These are phyloP conservation scores for Epinephelus moara DNA, from an alignment of 2,113 vertebrate species.

Conservation along the genomic window DNA sequence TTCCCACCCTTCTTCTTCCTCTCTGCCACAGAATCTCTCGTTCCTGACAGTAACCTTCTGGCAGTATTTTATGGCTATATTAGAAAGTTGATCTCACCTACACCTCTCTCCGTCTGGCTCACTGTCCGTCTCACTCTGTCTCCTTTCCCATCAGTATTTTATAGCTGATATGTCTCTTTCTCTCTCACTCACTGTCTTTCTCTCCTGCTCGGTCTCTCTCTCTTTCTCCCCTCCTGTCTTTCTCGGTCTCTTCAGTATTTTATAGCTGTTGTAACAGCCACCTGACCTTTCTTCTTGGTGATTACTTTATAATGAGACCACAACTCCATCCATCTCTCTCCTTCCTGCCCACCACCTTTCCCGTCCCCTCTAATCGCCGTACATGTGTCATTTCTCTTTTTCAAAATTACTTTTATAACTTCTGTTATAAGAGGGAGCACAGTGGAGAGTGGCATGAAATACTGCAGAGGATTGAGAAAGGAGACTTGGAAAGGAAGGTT, in stretches of 20 bases:
- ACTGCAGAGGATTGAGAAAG: neutral
- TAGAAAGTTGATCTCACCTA: slow-evolving; percentile 51
- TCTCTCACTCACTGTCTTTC: neutral
- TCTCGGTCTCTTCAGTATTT: slow-evolving; percentile 52
- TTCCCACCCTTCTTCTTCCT: neutral
- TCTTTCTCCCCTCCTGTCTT: slow-evolving; percentile 8
- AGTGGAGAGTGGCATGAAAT: neutral
- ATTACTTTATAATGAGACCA: slow-evolving; percentile 80
- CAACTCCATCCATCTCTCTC: slow-evolving; percentile 51
- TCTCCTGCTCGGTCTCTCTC: slow-evolving; percentile 4
- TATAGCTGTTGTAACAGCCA: slow-evolving; percentile 75
- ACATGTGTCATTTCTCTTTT: slow-evolving; percentile 50
- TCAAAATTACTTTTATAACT: slow-evolving; percentile 35
- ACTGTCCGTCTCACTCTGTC: slow-evolving; percentile 34
- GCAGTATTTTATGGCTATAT: slow-evolving; percentile 57
- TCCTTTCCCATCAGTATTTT: slow-evolving; percentile 30
- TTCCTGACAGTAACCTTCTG: slow-evolving; percentile 51
- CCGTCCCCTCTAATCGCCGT: slow-evolving; percentile 14
- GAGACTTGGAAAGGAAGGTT: neutral
- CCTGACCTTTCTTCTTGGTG: slow-evolving; percentile 77
- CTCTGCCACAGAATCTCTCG: slow-evolving; percentile 7
- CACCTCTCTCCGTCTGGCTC: slow-evolving; percentile 26
- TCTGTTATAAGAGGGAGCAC: slow-evolving; percentile 4
- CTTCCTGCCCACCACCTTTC: slow-evolving; percentile 29
- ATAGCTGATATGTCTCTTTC: slow-evolving; percentile 20